Conservation (phyloP, 2,888 invertebrate species). For the Dicycla oo region DNA sequence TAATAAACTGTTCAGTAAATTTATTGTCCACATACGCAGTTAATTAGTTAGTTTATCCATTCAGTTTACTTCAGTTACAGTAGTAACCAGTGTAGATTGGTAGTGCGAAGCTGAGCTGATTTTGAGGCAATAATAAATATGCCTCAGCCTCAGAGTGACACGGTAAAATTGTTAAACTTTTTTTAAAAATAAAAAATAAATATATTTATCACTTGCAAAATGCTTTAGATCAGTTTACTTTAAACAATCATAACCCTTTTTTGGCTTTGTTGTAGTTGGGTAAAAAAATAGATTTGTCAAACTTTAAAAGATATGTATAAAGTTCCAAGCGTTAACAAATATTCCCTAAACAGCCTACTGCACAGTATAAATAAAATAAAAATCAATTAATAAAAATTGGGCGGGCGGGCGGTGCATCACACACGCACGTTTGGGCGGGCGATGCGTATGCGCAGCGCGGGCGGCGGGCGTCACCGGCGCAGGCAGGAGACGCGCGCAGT, state of each 20-base stretch:
- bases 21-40: background rate
- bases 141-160: background rate
- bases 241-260: too few species aligned
- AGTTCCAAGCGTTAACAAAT: background rate
- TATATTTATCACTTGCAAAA: background rate
- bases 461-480: conserved; percentile 33
- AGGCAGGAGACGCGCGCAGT: conserved; percentile 66
- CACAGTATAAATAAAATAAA: background rate
- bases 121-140: conserved; percentile 4
- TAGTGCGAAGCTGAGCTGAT: background rate
- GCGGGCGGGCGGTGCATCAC: conserved; percentile 52
- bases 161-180: background rate
- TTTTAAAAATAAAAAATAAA: background rate
- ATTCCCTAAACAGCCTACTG: background rate
- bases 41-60: background rate
- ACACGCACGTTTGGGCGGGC: conserved; percentile 51
- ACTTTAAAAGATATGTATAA: too few species aligned
- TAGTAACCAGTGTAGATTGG: background rate
- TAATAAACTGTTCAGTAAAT: conserved; percentile 7
- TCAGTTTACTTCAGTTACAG: conserved; percentile 6
- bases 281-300: background rate
- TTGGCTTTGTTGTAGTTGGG: too few species aligned
- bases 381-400: conserved; percentile 13
- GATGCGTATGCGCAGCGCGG: conserved; percentile 42
- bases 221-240: too few species aligned